phyloP scores from a whole-genome alignment of 1,140 invertebrate genomes.

The Tyrophagus putrescentiae region DNA sequence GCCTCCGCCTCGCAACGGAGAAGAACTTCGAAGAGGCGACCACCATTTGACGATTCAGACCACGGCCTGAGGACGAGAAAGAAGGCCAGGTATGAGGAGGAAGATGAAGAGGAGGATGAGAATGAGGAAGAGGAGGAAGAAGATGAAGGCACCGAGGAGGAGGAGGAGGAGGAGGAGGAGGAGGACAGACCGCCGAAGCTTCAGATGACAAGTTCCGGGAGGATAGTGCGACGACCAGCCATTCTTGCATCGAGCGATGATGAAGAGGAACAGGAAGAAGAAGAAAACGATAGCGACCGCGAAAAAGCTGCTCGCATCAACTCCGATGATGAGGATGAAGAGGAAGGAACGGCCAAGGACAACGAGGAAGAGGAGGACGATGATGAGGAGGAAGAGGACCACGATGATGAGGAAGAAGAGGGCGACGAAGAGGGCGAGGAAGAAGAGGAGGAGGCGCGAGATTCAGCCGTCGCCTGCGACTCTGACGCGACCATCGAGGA shows the following conservation, averaged over 20 bases:
- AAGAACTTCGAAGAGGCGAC: neutral
- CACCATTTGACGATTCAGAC: neutral
- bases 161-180: neutral
- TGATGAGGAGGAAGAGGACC: conserved; percentile 13
- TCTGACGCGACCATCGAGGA: too few relatives aligned
- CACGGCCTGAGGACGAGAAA: neutral
- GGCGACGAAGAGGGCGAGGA: conserved; percentile 17
- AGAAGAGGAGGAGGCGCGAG: conserved; percentile 17
- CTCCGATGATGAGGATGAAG: conserved; percentile 12
- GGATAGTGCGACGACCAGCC: neutral
- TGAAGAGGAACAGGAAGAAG: neutral
- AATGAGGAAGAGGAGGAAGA: neutral
- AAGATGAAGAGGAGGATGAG: neutral
- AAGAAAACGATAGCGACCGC: neutral
- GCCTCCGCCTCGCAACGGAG: neutral
- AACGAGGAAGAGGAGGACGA: neutral
- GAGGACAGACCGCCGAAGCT: neutral
- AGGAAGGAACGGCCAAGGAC: neutral
- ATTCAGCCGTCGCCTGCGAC: conserved; percentile 34
- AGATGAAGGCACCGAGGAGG: neutral
- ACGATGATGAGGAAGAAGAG: conserved; percentile 20
- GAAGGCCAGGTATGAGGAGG: neutral
- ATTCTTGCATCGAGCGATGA: neutral
- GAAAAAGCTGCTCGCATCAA: neutral
- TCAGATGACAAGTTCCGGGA: neutral